Evolutionary conservation across 2,888 invertebrate species (phyloP), one percentile per base, ranked within the genome.

Genomic region (Bursaphelenchus okinawaensis): DNA sequence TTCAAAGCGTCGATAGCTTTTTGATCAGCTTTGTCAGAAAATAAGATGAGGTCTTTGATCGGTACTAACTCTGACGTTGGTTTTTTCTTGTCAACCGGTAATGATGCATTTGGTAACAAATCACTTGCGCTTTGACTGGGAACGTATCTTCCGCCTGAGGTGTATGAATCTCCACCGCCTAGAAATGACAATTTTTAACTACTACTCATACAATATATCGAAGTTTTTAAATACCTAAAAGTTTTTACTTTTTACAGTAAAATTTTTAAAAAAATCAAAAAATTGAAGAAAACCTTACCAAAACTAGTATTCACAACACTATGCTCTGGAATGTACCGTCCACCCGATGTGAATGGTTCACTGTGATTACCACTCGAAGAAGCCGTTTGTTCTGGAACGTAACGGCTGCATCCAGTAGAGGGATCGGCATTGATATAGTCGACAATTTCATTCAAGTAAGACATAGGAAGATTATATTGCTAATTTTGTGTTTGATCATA

Each of bases 381-480:
- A 16, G 24, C 12, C 3, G 3, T 54, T 19, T 31, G 16, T 26
- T 69, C 71, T n/a, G 83, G 83, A 24, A 83, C 76, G 68, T 84
- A 84, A 23, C 84, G 76, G 27, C 79, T 83, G 22, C 77, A 73
- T 19, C 86, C 86, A 19, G 86, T 86, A 62, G 86, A 84, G n/a
- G 86, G 86, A 75, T 86, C 86, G n/a, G 52, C 68, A 26, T 52
- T 12, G 2, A 54, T 12, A 24, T 26, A 19, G 28, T 4, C 9
- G 54, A 29, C 50, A 22, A 55, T n/a, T 62, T 62, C 12, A 1
- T 55, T 9, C 22, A 59, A 54, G 52, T 19, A 22, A 7, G 19
- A 8, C 1, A 92, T 91, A 65, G 90, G 91, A 68, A 96, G 86
- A 76, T 89, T 86, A 83, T 96, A 87, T 77, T 89, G 89, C 76